Conservation (phyloP, 2,797 vertebrate genomes). For the Lateolabrax maculatus region DNA sequence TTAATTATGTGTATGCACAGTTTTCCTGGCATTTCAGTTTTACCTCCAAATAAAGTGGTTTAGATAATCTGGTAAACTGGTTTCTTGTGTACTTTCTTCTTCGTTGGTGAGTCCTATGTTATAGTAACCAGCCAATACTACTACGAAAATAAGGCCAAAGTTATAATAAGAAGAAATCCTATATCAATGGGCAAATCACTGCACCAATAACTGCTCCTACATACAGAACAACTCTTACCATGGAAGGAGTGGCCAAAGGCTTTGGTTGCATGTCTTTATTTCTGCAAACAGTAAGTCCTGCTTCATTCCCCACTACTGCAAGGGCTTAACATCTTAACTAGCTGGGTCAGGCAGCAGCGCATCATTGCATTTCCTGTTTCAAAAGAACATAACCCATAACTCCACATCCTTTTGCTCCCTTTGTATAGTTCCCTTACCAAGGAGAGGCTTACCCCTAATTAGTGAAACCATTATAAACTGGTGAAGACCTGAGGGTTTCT, state of each 20-base stretch:
- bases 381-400: slow-evolving; percentile 57
- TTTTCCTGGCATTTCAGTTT: not conserved
- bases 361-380: slow-evolving; percentile 64
- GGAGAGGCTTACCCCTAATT: slow-evolving; percentile 52
- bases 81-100: not conserved
- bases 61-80: not conserved
- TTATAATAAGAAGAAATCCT: not conserved
- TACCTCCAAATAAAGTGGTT: not conserved
- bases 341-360: slow-evolving; percentile 20
- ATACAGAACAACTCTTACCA: not conserved
- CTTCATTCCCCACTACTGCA: slow-evolving; percentile 13
- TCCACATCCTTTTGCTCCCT: slow-evolving; percentile 50
- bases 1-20: not conserved
- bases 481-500: slow-evolving; percentile 54
- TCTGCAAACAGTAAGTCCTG: slow-evolving; percentile 16
- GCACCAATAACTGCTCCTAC: not conserved
- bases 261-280: slow-evolving; percentile 3
- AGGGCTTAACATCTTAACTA: slow-evolving; percentile 10
- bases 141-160: not conserved
- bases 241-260: not conserved
- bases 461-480: slow-evolving; percentile 48
- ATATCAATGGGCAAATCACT: not conserved
- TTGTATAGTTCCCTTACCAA: slow-evolving; percentile 45
- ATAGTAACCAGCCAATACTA: not conserved
- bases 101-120: not conserved